Percentiles rank a stretch among this genome's conserved stretches.
Evolutionary conservation across 1,140 invertebrate genomes (phyloP).

Genomic region (Panulirus ornatus): DNA sequence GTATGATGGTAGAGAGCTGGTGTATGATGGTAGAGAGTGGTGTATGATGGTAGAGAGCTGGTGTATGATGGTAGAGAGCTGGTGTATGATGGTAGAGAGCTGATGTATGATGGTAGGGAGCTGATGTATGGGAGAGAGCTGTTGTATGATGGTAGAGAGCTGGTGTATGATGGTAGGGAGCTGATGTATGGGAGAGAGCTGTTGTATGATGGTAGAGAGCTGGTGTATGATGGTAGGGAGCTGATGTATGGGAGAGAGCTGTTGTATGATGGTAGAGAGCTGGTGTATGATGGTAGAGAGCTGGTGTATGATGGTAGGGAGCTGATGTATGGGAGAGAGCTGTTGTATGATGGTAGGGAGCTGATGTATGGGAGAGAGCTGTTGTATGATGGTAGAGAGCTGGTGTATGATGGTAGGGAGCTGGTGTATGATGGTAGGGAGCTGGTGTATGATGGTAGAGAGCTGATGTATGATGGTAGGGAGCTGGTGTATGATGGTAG

Average conservation of each 20-base stretch:
- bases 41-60: neutral
- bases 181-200: neutral
- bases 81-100: no score
- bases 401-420: neutral
- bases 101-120: neutral
- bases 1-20: no score
- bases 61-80: neutral
- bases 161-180: neutral
- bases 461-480: neutral
- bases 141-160: neutral
- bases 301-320: neutral
- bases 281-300: neutral
- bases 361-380: neutral
- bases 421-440: neutral
- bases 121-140: neutral
- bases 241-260: neutral
- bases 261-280: neutral
- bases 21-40: neutral
- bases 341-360: neutral
- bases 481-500: neutral
- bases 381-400: neutral
- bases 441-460: neutral
- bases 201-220: neutral
- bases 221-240: no score
- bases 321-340: no score